Conservation (phyloP, 2,797 vertebrate species). For the Rhinophrynus dorsalis region DNA sequence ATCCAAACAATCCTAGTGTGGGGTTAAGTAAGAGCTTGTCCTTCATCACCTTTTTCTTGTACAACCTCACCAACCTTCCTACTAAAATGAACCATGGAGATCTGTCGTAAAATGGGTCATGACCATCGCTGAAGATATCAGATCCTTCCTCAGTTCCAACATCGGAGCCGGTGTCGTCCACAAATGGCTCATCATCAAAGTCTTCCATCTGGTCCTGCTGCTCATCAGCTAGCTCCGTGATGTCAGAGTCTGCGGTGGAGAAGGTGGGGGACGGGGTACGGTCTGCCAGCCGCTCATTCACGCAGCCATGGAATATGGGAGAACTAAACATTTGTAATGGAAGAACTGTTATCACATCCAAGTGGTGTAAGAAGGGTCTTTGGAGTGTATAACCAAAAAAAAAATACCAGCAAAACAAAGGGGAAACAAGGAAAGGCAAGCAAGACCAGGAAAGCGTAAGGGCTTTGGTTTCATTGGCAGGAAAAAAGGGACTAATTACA, state of each 20-base stretch:
- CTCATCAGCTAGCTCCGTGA: slow-evolving; percentile 97
- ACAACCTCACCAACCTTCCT: slow-evolving; percentile 97
- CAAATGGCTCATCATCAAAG: slow-evolving; percentile 95
- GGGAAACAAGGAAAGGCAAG: slow-evolving; percentile 46
- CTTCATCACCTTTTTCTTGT: slow-evolving; percentile 65
- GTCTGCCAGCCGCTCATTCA: slow-evolving; percentile 94
- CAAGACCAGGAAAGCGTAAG: slow-evolving; percentile 28
- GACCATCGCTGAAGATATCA: slow-evolving; percentile 96
- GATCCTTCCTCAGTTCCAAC: slow-evolving; percentile 96
- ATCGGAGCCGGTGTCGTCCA: slow-evolving; percentile 97
- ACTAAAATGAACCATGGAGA: slow-evolving; percentile 99
- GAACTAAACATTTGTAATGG: slow-evolving; percentile 79
- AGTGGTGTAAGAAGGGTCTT: slow-evolving; percentile 53
- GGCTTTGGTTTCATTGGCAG: slow-evolving; percentile 1
- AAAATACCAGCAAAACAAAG: slow-evolving; percentile 54
- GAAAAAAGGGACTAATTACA: neutral
- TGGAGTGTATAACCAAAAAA: slow-evolving; percentile 49
- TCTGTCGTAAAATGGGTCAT: slow-evolving; percentile 98
- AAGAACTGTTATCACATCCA: slow-evolving; percentile 61
- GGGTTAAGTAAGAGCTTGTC: slow-evolving; percentile 69
- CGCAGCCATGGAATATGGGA: slow-evolving; percentile 98
- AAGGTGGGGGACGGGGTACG: slow-evolving; percentile 98
- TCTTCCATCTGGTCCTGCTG: slow-evolving; percentile 97
- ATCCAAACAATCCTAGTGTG: neutral
- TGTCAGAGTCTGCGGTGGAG: slow-evolving; percentile 97